Base-by-base conservation (phyloP, 1,140 invertebrate species). In the Leptinotarsa undecemlineata region DNA sequence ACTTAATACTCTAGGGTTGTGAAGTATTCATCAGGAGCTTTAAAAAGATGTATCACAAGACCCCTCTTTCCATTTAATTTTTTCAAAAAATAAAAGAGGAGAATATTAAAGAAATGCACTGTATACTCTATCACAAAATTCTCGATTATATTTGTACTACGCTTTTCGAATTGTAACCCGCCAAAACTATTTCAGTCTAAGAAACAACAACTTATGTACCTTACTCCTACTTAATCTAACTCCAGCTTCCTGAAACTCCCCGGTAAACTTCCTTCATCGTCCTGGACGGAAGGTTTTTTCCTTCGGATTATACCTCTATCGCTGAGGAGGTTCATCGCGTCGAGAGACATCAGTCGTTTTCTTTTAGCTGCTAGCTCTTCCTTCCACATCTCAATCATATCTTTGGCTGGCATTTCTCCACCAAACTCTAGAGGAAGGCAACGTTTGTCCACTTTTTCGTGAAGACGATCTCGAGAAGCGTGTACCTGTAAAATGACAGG, bases 351-450 rank as follows among this genome's bases (percentile, higher is more conserved):
- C 19, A 92, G 78, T 4, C 81, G 87, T 57, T 90, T 87, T 60
- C 88, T 86, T 72, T 89, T 86, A 4, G 84, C 86, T 1, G 86
- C 75, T 15, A 94, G 75, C 79, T 93, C 92, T 66, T 88, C 85
- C 79, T 90, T 91, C 91, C 92, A 93, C 6, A 90, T 78, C 69
- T 87, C 90, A 90, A 84, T 91, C 93, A 96, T 95, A 63, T 93
- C 91, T 2, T 89, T 85, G 72, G 92, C 85, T 33, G 93, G 91
- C 71, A 94, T 86, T 17, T 88, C 86, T 0, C 94, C 94, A 3
- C 94, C 94, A 82, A 93, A 93, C 80, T 93, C 91, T 48, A 90
- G 88, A 0, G 94, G 94, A 26, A 96, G 84, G 76, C 93, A 93
- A 63, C 88, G 87, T 1, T 88, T 81, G 75, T 92, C 89, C 11